phyloP scores from a whole-genome alignment of 2,113 vertebrate species.

The Pristiophorus japonicus region DNA sequence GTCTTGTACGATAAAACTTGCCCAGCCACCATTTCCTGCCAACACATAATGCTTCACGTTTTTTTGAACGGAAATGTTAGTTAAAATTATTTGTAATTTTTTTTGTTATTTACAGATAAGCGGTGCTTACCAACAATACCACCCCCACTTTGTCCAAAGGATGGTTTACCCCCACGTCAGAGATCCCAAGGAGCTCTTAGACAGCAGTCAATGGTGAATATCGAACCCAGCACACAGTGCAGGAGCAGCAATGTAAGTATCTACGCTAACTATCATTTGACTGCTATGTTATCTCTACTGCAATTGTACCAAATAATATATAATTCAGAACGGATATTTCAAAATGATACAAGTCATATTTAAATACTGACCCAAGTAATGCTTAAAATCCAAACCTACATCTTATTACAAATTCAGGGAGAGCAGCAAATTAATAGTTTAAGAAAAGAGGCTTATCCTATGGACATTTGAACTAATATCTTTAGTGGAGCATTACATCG shows the following conservation, averaged over 20 bases:
- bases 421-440: neutral
- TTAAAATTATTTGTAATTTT: neutral
- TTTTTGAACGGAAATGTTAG: neutral
- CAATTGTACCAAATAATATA: no score
- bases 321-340: neutral
- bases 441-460: neutral
- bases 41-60: neutral
- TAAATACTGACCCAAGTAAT: neutral
- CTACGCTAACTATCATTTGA: no score
- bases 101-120: slow-evolving; percentile 32
- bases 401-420: neutral
- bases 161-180: neutral
- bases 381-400: neutral
- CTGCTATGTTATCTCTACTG: no score
- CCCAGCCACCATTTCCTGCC: neutral
- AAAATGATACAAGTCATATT: neutral
- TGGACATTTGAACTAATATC: neutral
- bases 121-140: neutral
- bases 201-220: neutral
- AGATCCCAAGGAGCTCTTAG: neutral
- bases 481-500: neutral
- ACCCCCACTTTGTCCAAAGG: neutral
- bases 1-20: neutral
- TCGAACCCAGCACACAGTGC: neutral
- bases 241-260: neutral